Percentiles rank a stretch among this genome's conserved stretches.
Conservation (phyloP, 1,140 invertebrate genomes). For the Elysia chlorotica region DNA sequence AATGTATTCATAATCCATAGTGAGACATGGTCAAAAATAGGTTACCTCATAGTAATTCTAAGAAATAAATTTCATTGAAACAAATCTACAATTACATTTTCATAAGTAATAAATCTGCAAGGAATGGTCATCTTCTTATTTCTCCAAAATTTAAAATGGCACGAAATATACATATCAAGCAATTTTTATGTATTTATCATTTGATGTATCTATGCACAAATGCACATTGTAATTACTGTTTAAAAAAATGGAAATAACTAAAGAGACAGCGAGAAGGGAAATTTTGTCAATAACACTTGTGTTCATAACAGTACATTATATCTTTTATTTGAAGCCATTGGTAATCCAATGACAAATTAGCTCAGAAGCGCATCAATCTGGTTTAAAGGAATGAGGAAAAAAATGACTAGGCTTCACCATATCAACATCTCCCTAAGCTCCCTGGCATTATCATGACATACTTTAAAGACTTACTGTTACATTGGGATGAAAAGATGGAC, state of each 20-base stretch:
- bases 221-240: not conserved
- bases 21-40: not conserved
- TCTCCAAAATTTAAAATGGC: constrained; percentile 8
- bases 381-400: too few relatives aligned
- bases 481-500: too few relatives aligned
- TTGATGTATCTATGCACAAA: too few relatives aligned
- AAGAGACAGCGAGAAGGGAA: not conserved
- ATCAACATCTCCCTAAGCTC: too few relatives aligned
- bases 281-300: not conserved
- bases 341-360: too few relatives aligned
- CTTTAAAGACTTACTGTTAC: too few relatives aligned
- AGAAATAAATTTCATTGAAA: too few relatives aligned
- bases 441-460: too few relatives aligned
- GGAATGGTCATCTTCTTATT: constrained; percentile 12
- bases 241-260: not conserved
- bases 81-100: too few relatives aligned
- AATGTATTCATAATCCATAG: too few relatives aligned
- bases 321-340: not conserved
- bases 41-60: not conserved
- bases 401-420: too few relatives aligned
- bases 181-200: not conserved
- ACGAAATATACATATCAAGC: not conserved
- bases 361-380: too few relatives aligned
- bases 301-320: not conserved
- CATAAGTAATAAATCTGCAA: constrained; percentile 3